Evolutionary conservation across 2,113 vertebrate species (phyloP), one percentile per base, ranked within the genome.

Genomic region (Chaenocephalus aceratus): DNA sequence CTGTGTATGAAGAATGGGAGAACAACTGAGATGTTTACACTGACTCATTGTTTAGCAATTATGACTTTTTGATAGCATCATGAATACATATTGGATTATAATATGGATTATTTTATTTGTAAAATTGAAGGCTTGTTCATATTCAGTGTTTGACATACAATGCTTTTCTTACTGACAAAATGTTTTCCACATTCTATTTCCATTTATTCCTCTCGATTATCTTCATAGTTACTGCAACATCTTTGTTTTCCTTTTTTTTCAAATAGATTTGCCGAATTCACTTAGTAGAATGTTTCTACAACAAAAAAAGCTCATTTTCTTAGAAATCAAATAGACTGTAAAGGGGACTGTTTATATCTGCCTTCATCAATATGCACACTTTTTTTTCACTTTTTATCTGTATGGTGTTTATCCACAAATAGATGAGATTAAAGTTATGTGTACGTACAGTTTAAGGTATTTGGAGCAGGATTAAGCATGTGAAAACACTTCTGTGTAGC

Each of bases 71-170:
- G 68, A 77, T 77, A 59, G 53, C 48, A 56, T 54, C 60, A 16
- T 0, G 11, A 80, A 64, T 41, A 34, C 52, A 76, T 14, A 26
- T 5, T 57, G 72, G 53, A 82, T 83, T 77, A 82, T 21, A 51
- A 2, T 13, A 67, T 53, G 68, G 53, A 82, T 83, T 77, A 75
- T 88, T 83, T 63, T 26, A 70, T 57, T 49, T n/a, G 10, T 44
- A 59, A 60, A 60, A 51, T 8, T 41, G 10, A 70, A 70, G 51
- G 48, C 52, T 53, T 21, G 21, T 21, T 15, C 63, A 46, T 16
- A 46, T 11, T 46, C 6, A 34, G 2, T 34, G 1, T 46, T 11
- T 13, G 30, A 52, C 52, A 54, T 1, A 21, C 13, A 18, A 63
- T 30, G 21, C 6, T 46, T 23, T 58, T 75, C 3, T 45, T 16